These are phyloP conservation scores for Chelidonichthys spinosus DNA, from an alignment of 2,797 vertebrate species.

Conservation along the genomic window DNA sequence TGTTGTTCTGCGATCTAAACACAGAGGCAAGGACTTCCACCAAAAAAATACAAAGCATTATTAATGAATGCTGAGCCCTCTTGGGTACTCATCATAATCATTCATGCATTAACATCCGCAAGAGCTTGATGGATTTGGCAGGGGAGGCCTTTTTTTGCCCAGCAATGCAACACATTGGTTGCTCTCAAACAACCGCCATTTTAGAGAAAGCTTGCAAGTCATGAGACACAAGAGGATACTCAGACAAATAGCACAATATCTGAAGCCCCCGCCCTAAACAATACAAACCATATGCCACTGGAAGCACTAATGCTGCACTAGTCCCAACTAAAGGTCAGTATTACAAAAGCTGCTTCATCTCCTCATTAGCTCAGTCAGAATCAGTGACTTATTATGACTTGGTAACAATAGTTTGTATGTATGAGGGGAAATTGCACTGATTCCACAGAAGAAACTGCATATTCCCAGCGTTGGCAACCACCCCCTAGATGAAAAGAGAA, in stretches of 20 bases:
- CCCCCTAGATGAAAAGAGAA: slow-evolving; percentile 7
- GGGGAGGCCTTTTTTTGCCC: neutral
- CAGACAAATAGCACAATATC: neutral
- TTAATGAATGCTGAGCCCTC: slow-evolving; percentile 16
- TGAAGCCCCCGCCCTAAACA: neutral
- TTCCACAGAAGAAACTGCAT: slow-evolving; percentile 6
- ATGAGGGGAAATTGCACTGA: neutral
- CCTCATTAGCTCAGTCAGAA: slow-evolving; percentile 24
- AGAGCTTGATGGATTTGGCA: slow-evolving; percentile 6
- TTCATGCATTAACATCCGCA: slow-evolving; percentile 7
- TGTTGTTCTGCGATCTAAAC: neutral
- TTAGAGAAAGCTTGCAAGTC: slow-evolving; percentile 12
- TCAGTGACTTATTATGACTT: slow-evolving; percentile 5
- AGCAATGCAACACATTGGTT: neutral
- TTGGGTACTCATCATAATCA: neutral
- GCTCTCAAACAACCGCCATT: slow-evolving; percentile 1
- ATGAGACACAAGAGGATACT: neutral
- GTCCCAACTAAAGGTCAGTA: slow-evolving; percentile 5
- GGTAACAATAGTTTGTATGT: slow-evolving; percentile 3
- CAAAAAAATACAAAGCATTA: slow-evolving; percentile 9
- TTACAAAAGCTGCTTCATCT: slow-evolving; percentile 13
- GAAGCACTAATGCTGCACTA: neutral
- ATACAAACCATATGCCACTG: neutral
- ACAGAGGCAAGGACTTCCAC: neutral
- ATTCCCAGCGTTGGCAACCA: slow-evolving; percentile 11